These are phyloP conservation scores for chimpanzee (Pan troglodytes) DNA, from an alignment of 2,113 vertebrate species.

Conservation along the genomic window NHGRI_mPanTro3-v2.1_pri NC_072404.2:147717001-147717500, in stretches of 20 bases:
- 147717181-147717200: background rate
- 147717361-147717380: background rate
- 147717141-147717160: conserved; percentile 42
- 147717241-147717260: background rate
- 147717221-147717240: background rate
- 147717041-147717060: background rate
- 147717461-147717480: background rate
- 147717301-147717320: accelerated
- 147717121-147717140: conserved; percentile 53
- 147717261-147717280: background rate
- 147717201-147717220: conserved; percentile 5
- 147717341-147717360: accelerated
- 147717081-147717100: conserved; percentile 53
- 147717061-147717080: background rate
- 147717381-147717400: background rate
- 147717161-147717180: conserved; percentile 23
- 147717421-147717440: background rate
- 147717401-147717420: background rate
- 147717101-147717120: conserved; percentile 32
- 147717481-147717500: background rate
- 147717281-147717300: background rate
- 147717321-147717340: background rate
- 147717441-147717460: background rate
- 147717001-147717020: background rate
- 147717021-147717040: conserved; percentile 8